phyloP scores from a whole-genome alignment of 2,113 vertebrate genomes.

The Campylorhamphus procurvoides region DNA sequence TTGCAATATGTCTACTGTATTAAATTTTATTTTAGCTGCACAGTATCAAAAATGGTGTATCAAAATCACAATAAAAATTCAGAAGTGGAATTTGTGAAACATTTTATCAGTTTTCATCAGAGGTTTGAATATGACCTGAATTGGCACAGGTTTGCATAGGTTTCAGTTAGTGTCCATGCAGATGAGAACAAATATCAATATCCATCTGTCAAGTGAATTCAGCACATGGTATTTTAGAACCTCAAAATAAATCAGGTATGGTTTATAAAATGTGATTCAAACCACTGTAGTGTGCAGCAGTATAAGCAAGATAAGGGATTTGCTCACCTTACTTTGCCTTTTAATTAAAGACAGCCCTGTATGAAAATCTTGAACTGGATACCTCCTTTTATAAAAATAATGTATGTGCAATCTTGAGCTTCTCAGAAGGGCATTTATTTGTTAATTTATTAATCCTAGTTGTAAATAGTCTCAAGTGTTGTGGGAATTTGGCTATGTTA shows the following conservation, averaged over 20 bases:
- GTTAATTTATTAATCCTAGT: not conserved
- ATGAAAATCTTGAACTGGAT: not conserved
- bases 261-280: constrained; percentile 55
- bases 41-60: constrained; percentile 10
- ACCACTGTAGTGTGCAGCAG: not conserved
- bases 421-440: not conserved
- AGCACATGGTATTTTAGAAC: constrained; percentile 65
- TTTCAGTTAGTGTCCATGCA: constrained; percentile 71
- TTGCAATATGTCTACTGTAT: not conserved
- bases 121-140: constrained; percentile 67
- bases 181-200: constrained; percentile 73
- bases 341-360: not conserved
- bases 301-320: not conserved
- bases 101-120: constrained; percentile 46
- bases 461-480: not conserved
- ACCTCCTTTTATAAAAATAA: not conserved
- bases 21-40: constrained; percentile 34
- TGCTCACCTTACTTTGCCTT: constrained; percentile 49
- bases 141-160: constrained; percentile 64
- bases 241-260: constrained; percentile 67
- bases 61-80: constrained; percentile 43
- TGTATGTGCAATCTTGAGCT: not conserved
- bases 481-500: not conserved
- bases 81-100: constrained; percentile 48
- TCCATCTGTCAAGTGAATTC: constrained; percentile 68